Evolutionary conservation across 2,797 vertebrate genomes (phyloP).

Genomic region (Pangasius krempfi): DNA sequence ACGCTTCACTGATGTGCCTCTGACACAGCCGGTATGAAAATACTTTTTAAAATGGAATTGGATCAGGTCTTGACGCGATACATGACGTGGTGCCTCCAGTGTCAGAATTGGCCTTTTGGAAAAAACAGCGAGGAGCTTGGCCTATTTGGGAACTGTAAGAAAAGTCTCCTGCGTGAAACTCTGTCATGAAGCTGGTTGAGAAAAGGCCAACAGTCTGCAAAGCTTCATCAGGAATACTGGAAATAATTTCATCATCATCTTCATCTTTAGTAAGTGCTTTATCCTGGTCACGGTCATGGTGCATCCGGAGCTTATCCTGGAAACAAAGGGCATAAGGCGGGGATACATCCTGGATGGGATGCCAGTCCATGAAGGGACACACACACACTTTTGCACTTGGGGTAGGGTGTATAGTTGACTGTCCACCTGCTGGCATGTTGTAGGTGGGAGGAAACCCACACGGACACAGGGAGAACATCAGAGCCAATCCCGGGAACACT

Average conservation of each 20-base stretch:
- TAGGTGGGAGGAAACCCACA: background rate
- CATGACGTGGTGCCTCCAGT: background rate
- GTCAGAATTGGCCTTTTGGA: background rate
- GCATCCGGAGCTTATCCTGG: background rate
- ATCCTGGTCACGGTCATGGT: background rate
- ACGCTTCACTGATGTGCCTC: background rate
- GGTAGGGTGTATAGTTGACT: conserved; percentile 1
- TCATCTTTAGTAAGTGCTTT: background rate
- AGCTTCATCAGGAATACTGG: background rate
- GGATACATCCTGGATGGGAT: background rate
- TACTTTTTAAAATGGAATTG: background rate
- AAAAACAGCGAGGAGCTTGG: background rate
- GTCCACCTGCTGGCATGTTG: background rate
- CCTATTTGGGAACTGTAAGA: background rate
- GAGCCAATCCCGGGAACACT: background rate
- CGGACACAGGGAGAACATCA: background rate
- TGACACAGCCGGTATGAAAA: background rate
- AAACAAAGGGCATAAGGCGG: background rate
- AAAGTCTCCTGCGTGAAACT: background rate
- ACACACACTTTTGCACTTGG: conserved; percentile 5
- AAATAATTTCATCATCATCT: background rate
- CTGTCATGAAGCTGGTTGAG: background rate
- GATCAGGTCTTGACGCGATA: background rate
- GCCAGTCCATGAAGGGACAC: background rate
- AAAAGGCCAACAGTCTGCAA: background rate